A percentile compares a stretch with the other conserved stretches of the same genome.
Conservation (phyloP, 2,113 vertebrate genomes). For the Etheostoma spectabile region DNA sequence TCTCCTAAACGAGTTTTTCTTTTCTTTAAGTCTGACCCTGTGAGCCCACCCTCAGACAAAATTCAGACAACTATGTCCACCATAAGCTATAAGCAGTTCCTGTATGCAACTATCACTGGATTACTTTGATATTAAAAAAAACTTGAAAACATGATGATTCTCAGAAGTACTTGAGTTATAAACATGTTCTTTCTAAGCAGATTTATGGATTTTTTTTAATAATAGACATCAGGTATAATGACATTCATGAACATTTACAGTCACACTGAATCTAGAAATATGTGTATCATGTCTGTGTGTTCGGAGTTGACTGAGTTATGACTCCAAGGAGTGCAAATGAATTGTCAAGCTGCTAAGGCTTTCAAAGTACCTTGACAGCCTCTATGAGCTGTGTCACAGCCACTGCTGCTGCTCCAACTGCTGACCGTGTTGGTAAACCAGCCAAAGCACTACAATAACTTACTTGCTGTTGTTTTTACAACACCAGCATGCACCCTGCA, state of each 20-base stretch:
- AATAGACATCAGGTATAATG: no score
- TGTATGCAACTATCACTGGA: neutral
- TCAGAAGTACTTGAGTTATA: neutral
- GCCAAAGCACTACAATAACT: conserved; percentile 8
- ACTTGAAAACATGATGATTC: neutral
- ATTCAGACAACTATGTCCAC: neutral
- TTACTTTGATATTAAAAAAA: neutral
- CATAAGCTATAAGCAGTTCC: neutral
- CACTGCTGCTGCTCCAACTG: neutral
- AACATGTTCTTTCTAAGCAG: neutral
- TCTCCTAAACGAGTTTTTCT: neutral
- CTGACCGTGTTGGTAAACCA: conserved; percentile 6
- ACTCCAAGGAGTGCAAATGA: neutral
- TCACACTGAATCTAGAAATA: neutral
- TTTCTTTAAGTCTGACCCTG: neutral
- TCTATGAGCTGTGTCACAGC: neutral
- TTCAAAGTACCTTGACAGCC: neutral
- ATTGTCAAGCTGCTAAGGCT: neutral
- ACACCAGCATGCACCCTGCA: neutral
- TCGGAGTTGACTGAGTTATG: neutral
- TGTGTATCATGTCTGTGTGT: neutral
- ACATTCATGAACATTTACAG: neutral
- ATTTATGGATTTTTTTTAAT: neutral
- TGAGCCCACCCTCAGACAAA: neutral
- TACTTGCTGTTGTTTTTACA: conserved; percentile 1